Conservation (phyloP, 2,113 vertebrate genomes). For the Microtus pennsylvanicus region DNA sequence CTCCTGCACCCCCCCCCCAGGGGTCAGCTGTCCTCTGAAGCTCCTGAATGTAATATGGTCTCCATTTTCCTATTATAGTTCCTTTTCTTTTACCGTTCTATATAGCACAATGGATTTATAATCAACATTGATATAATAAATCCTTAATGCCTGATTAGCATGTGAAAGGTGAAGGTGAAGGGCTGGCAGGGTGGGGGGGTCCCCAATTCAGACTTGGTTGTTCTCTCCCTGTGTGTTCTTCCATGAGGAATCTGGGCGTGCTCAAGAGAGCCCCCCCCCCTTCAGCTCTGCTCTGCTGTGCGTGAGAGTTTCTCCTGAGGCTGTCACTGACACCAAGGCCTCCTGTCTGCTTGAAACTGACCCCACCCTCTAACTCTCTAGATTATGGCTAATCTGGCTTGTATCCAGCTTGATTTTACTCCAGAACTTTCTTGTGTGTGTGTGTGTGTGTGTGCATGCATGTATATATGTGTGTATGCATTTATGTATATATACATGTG, state of each 20-base stretch:
- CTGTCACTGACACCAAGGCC: accelerated
- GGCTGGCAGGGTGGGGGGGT: neutral
- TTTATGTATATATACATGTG: neutral
- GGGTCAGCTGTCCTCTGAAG: neutral
- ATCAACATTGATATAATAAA: neutral
- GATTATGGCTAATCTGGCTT: neutral
- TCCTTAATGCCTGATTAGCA: neutral
- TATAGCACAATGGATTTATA: neutral
- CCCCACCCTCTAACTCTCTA: neutral
- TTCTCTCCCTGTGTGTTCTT: neutral
- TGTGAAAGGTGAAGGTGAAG: neutral
- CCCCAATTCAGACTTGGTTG: neutral
- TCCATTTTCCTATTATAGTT: neutral
- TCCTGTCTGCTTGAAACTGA: too few relatives aligned
- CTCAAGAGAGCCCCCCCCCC: neutral
- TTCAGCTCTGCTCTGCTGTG: neutral
- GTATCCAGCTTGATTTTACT: slow-evolving; percentile 47
- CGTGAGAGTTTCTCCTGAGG: neutral
- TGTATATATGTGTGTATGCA: neutral
- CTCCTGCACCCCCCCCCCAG: too few relatives aligned
- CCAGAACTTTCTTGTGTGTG: slow-evolving; percentile 37
- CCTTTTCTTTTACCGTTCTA: neutral
- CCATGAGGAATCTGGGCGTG: too few relatives aligned
- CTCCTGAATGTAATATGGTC: neutral
- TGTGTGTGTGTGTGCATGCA: neutral